These are phyloP conservation scores for Cyanoderma ruficeps DNA, from an alignment of 2,113 vertebrate species.

Conservation along the genomic window DNA sequence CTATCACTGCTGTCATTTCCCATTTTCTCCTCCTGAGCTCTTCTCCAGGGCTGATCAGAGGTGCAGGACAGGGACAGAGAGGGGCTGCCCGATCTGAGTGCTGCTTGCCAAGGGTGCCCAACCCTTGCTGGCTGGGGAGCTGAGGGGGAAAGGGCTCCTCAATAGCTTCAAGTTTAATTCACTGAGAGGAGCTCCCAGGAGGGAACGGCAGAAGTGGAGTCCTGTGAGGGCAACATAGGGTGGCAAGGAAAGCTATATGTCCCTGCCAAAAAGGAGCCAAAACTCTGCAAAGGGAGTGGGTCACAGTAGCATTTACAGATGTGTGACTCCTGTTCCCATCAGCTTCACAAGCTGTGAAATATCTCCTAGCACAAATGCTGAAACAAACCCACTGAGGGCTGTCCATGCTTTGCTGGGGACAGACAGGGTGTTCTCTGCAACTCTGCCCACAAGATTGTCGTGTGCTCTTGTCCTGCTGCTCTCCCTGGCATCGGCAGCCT, in stretches of 20 bases:
- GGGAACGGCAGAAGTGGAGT: background rate
- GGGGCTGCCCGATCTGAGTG: background rate
- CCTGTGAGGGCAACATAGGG: background rate
- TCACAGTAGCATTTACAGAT: background rate
- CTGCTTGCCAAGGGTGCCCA: background rate
- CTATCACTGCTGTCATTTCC: background rate
- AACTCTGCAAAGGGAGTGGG: background rate
- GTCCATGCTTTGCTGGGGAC: background rate
- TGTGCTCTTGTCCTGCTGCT: background rate
- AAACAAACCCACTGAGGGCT: background rate
- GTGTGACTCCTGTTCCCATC: background rate
- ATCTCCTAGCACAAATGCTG: background rate
- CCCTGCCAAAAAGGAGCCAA: background rate
- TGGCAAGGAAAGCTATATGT: fast-evolving
- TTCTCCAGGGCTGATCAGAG: background rate
- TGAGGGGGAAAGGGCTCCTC: background rate
- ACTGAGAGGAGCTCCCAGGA: background rate
- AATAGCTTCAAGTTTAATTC: background rate
- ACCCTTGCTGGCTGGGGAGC: background rate
- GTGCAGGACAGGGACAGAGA: background rate
- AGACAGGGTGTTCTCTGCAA: background rate
- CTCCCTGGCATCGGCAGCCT: background rate
- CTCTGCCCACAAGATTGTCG: fast-evolving
- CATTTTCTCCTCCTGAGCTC: background rate
- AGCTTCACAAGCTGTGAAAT: background rate